Evolutionary conservation across 2,797 vertebrate genomes (phyloP).

Genomic region (Acomys russatus): DNA sequence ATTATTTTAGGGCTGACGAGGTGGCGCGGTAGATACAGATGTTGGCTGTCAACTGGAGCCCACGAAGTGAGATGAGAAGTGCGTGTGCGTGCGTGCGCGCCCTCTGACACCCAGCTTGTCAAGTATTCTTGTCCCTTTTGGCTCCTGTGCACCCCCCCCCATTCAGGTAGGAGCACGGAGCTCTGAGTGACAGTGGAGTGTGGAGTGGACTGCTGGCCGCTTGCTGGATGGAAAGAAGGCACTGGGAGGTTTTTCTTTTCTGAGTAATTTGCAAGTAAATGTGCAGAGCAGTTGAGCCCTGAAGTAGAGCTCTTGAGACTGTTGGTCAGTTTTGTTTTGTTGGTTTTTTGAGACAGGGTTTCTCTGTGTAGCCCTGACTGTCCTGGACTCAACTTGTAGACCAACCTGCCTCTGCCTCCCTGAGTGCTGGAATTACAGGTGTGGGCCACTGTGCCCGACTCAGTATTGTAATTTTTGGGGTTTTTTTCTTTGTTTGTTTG

Average conservation of each 20-base stretch:
- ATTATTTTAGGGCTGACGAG: neutral
- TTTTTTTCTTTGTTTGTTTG: too few species aligned
- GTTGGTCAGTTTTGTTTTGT: neutral
- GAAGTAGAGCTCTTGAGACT: neutral
- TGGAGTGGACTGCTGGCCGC: neutral
- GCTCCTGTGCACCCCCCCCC: neutral
- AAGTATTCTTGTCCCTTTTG: neutral
- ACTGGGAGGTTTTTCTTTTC: neutral
- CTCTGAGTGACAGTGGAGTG: neutral
- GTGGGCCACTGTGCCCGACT: too few species aligned
- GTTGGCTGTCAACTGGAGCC: neutral
- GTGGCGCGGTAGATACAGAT: neutral
- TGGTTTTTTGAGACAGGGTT: too few species aligned
- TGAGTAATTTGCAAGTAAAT: neutral
- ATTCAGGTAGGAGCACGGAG: neutral
- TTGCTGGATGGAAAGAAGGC: neutral
- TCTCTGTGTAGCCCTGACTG: too few species aligned
- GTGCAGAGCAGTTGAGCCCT: neutral
- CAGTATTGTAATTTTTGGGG: too few species aligned
- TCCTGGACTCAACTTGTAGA: too few species aligned
- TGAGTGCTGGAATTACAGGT: too few species aligned
- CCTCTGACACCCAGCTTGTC: neutral
- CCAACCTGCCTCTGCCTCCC: too few species aligned
- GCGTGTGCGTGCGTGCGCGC: too few species aligned
- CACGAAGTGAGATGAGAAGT: neutral